These are phyloP conservation scores for Sebastes trivittatus DNA, from an alignment of 2,797 vertebrate species.

Conservation along the genomic window DNA sequence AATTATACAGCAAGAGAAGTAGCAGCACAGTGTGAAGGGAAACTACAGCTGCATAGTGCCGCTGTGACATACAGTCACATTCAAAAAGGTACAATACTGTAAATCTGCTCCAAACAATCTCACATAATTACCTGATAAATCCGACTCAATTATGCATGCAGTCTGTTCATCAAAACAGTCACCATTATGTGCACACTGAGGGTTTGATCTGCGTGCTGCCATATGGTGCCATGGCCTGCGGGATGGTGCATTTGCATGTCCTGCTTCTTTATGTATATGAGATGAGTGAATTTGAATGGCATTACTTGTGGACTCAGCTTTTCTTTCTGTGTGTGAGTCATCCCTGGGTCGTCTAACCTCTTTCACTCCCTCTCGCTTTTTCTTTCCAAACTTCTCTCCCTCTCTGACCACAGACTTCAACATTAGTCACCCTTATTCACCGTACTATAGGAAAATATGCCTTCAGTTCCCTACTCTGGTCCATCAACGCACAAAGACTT, in stretches of 20 bases:
- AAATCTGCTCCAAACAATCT: constrained; percentile 27
- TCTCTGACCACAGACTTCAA: constrained; percentile 37
- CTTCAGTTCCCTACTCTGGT: not conserved
- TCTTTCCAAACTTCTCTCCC: constrained; percentile 50
- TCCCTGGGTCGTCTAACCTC: constrained; percentile 7
- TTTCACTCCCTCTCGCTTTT: constrained; percentile 33
- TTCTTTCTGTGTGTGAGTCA: constrained; percentile 46
- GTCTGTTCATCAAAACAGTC: constrained; percentile 49
- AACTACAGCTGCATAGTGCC: not conserved
- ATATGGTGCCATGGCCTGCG: constrained; percentile 53
- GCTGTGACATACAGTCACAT: not conserved
- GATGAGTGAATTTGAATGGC: constrained; percentile 27
- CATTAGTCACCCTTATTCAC: constrained; percentile 59
- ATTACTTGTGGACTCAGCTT: constrained; percentile 24
- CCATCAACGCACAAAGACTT: constrained; percentile 12
- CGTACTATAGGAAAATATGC: constrained; percentile 52
- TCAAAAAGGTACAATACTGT: constrained; percentile 9
- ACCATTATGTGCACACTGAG: constrained; percentile 11
- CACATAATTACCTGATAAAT: constrained; percentile 32
- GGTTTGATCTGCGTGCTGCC: constrained; percentile 44
- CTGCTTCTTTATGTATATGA: constrained; percentile 43
- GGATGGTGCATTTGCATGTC: constrained; percentile 51
- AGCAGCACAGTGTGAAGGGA: not conserved
- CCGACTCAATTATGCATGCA: constrained; percentile 55
- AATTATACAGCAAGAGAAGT: constrained; percentile 21